Percentiles rank a stretch among this genome's conserved stretches.
These are phyloP conservation scores for Porites cylindrica DNA, from an alignment of 92 coral and sea anemone genomes.

Conservation along the genomic window DNA sequence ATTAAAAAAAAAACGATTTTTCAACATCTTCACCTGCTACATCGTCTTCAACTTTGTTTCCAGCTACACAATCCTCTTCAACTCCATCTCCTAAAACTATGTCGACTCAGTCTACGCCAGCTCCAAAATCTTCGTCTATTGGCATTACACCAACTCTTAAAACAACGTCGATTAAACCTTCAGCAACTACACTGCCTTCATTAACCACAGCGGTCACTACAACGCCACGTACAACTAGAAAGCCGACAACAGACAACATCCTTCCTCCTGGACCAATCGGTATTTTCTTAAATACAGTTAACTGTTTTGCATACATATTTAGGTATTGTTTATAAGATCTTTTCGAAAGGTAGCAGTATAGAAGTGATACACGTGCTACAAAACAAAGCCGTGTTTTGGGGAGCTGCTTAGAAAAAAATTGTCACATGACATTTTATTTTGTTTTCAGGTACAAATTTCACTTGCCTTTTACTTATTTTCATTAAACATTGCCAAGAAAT, in stretches of 20 bases:
- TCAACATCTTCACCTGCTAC: no score
- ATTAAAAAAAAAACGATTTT: no score
- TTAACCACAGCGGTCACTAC: background rate
- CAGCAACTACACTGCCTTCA: background rate
- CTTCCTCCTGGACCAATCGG: slow-evolving; percentile 18
- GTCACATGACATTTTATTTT: no score
- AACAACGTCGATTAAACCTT: background rate
- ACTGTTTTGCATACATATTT: background rate
- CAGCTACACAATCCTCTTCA: background rate
- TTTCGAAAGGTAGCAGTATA: no score
- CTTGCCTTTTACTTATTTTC: no score
- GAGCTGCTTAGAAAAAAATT: no score
- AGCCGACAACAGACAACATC: background rate
- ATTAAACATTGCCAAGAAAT: no score
- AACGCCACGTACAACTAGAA: background rate
- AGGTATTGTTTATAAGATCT: no score
- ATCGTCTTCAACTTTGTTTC: background rate
- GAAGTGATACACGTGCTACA: no score
- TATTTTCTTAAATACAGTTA: background rate
- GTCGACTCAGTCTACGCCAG: background rate
- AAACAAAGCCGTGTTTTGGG: no score
- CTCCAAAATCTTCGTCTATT: background rate
- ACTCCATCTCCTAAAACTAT: background rate
- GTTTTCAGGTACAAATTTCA: no score
- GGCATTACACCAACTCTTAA: background rate